A percentile compares a stretch with the other conserved stretches of the same genome.
phyloP scores from a whole-genome alignment of 2,797 vertebrate species.

The Anniella stebbinsi region DNA sequence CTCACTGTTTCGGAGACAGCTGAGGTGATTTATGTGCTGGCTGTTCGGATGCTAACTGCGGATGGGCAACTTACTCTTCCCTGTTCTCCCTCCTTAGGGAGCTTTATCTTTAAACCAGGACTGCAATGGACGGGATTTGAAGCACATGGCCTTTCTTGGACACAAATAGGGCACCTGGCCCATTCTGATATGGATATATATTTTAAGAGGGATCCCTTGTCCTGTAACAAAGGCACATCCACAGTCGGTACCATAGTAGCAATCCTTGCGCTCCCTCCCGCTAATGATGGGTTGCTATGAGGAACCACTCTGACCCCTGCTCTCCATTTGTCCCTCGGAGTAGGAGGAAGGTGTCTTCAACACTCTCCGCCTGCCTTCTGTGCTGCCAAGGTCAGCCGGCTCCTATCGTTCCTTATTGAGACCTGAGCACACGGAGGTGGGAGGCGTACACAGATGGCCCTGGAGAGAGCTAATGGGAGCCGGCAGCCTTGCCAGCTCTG shows the following conservation, averaged over 20 bases:
- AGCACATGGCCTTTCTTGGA: background rate
- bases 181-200: background rate
- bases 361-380: background rate
- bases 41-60: too few species aligned
- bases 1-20: too few species aligned
- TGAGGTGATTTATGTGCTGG: too few species aligned
- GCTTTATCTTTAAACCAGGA: too few species aligned
- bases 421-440: background rate
- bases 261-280: background rate
- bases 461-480: constrained; percentile 6
- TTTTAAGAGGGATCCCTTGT: background rate
- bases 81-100: too few species aligned
- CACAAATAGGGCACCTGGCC: too few species aligned
- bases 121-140: too few species aligned
- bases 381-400: background rate
- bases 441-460: background rate
- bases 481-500: background rate
- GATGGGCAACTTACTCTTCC: too few species aligned
- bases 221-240: background rate
- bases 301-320: background rate
- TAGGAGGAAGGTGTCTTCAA: background rate
- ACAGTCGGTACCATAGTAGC: too few species aligned
- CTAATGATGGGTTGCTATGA: background rate
- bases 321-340: background rate
- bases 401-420: background rate